phyloP scores from a whole-genome alignment of 2,113 vertebrate genomes.

The Cyprinus carpio region DNA sequence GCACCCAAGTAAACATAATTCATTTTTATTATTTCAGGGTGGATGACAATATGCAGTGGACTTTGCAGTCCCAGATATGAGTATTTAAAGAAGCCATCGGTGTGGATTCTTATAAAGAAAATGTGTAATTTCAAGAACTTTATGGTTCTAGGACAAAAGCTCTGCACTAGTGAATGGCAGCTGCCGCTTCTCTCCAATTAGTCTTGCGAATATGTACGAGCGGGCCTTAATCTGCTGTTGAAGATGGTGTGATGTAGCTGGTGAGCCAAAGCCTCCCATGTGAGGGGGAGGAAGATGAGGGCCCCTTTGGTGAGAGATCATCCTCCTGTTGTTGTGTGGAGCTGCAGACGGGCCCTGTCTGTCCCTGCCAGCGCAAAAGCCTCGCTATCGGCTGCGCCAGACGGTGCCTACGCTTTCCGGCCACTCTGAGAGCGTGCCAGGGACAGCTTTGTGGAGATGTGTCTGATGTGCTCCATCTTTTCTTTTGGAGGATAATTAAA shows the following conservation, averaged over 20 bases:
- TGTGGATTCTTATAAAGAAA: constrained; percentile 57
- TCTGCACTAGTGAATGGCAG: constrained; percentile 6
- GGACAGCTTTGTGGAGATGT: constrained; percentile 74
- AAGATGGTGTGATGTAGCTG: constrained; percentile 66
- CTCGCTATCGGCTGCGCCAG: constrained; percentile 79
- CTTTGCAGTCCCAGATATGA: constrained; percentile 30
- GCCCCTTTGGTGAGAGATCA: constrained; percentile 72
- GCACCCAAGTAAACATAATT: constrained; percentile 5
- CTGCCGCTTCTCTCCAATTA: constrained; percentile 43
- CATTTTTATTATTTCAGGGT: constrained; percentile 21
- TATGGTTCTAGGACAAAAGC: constrained; percentile 63
- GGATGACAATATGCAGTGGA: constrained; percentile 2
- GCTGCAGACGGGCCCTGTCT: constrained; percentile 68
- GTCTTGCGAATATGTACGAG: constrained; percentile 54
- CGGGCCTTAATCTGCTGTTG: constrained; percentile 72
- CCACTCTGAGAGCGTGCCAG: constrained; percentile 77
- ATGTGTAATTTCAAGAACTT: constrained; percentile 63
- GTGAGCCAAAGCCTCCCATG: constrained; percentile 68
- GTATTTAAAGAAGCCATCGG: constrained; percentile 56
- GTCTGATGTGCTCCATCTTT: constrained; percentile 79
- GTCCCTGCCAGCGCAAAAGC: constrained; percentile 69
- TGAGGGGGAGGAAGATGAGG: constrained; percentile 65
- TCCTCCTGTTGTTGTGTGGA: constrained; percentile 74
- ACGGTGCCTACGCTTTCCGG: constrained; percentile 55
- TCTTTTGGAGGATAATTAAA: constrained; percentile 80